These are phyloP conservation scores for Cyaniris semiargus DNA, from an alignment of 2,888 invertebrate genomes.

Conservation along the genomic window DNA sequence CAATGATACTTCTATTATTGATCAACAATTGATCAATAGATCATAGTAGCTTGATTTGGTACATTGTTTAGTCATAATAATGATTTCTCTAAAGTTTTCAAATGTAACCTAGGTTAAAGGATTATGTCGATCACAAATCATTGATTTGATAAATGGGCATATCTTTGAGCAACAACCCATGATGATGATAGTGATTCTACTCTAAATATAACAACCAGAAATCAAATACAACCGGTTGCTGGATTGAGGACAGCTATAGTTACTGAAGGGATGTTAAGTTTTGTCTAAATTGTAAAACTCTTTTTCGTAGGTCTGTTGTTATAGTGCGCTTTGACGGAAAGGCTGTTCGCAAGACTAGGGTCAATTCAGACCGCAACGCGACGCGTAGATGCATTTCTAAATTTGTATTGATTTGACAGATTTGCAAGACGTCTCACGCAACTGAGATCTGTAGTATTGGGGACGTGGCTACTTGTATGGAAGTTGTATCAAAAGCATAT, in stretches of 20 bases:
- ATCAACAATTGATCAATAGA: conserved; percentile 3
- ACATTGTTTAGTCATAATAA: no score
- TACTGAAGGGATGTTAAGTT: background rate
- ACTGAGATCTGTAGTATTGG: background rate
- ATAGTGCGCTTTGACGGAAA: no score
- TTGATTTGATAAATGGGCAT: background rate
- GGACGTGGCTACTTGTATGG: background rate
- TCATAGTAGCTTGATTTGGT: background rate
- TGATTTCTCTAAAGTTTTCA: no score
- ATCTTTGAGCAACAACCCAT: background rate
- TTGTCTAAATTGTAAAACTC: no score
- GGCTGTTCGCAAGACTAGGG: no score
- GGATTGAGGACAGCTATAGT: background rate
- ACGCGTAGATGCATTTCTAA: no score
- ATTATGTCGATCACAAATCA: no score
- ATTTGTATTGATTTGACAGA: no score
- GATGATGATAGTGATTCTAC: background rate
- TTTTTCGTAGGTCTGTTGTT: no score
- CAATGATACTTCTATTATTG: conserved; percentile 5
- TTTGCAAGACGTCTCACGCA: no score
- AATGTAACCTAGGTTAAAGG: no score
- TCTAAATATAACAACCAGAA: background rate
- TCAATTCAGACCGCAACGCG: no score
- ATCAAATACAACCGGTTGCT: background rate
- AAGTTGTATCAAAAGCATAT: background rate